Evolutionary conservation across 2,113 vertebrate species (phyloP), one percentile per base, ranked within the genome.

Genomic region (Pelobates fuscus): DNA sequence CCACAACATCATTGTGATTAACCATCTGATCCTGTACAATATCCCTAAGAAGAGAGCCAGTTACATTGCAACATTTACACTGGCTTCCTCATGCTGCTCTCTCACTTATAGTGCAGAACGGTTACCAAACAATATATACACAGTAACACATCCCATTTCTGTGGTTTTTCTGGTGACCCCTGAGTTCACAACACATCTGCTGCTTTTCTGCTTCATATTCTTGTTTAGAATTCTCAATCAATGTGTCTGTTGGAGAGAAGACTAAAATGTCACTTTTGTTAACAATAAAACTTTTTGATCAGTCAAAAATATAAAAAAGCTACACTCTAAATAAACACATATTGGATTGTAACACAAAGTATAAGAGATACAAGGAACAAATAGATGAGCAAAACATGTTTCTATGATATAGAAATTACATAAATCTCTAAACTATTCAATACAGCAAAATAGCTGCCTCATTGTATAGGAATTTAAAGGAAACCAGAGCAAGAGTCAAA

Each of bases 131-230:
- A 37, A 67, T 21, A 44, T 12, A 66, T 5, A 27, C 41, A 65
- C 37, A 65, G 17, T n/a, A 62, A 62, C 59, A 62, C n/a, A 41
- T 41, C 15, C 30, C 14, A 29, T 46, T 26, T 67, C 26, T 67
- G 65, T 29, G 25, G 25, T 52, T 67, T 67, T 12, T 24, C 24
- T 29, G 44, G 23, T 32, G 64, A 67, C 64, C 64, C 10, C 21
- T n/a, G 60, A 44, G 65, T 66, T 66, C 63, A 66, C 26, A 26
- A 12, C 43, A 23, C 65, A 52, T 30, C 24, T 67, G 44, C 10
- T 52, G 65, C 24, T 21, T 67, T 29, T 18, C 25, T 67, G 46
- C 26, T 67, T 54, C 52, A 12, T 2, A 52, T 67, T 52, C n/a
- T 30, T 67, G 26, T 54, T 52, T 27, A 52, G 52, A 49, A 67